phyloP scores from a whole-genome alignment of 2,797 vertebrate species.

The Australoheros facetus region DNA sequence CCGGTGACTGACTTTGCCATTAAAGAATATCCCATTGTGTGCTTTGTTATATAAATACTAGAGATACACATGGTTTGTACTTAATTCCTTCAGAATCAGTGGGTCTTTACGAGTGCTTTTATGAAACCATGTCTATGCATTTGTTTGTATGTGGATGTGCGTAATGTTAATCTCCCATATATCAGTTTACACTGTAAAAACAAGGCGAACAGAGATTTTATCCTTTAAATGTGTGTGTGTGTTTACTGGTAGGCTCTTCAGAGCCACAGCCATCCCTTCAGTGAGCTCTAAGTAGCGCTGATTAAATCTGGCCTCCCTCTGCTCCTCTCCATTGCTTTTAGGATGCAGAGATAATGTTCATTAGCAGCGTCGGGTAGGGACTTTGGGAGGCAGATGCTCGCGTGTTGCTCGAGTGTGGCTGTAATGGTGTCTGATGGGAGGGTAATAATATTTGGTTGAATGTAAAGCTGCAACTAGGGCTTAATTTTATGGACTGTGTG shows the following conservation, averaged over 20 bases:
- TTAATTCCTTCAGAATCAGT: not conserved
- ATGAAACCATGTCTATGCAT: not conserved
- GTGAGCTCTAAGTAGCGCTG: slow-evolving; percentile 64
- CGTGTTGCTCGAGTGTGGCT: slow-evolving; percentile 49
- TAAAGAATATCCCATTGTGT: not conserved
- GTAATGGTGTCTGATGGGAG: slow-evolving; percentile 52
- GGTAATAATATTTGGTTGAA: slow-evolving; percentile 53
- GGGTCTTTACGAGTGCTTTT: not conserved
- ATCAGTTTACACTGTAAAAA: slow-evolving; percentile 7
- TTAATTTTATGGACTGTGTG: slow-evolving; percentile 26
- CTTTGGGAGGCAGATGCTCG: slow-evolving; percentile 43
- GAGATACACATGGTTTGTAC: not conserved
- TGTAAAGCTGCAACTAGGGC: slow-evolving; percentile 23
- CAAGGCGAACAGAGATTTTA: not conserved
- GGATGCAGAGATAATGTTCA: slow-evolving; percentile 68
- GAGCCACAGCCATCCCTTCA: slow-evolving; percentile 38
- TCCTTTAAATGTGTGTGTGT: not conserved
- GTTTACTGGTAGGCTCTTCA: slow-evolving; percentile 14
- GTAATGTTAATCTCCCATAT: not conserved
- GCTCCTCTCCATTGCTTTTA: slow-evolving; percentile 69
- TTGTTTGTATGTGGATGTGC: not conserved
- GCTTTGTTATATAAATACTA: not conserved
- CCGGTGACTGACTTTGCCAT: not conserved
- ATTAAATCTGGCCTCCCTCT: slow-evolving; percentile 68
- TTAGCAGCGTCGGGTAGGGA: slow-evolving; percentile 49